Percentiles rank a stretch among this genome's conserved stretches.
These are phyloP conservation scores for Tachyglossus aculeatus DNA, from an alignment of 2,797 vertebrate genomes.

Conservation along the genomic window DNA sequence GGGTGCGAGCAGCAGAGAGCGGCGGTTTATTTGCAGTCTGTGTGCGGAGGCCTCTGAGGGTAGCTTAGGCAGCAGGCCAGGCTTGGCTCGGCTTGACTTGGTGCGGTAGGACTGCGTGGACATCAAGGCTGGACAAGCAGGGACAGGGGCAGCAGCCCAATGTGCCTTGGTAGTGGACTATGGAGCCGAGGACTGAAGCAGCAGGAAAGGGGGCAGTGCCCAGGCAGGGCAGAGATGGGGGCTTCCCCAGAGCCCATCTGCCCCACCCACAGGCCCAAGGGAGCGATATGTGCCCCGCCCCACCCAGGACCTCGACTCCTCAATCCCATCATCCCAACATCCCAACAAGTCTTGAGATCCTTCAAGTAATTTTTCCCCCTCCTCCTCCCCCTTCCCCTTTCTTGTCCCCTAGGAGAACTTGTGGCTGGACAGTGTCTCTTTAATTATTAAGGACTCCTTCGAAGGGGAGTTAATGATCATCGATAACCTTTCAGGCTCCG, in stretches of 20 bases:
- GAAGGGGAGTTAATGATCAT: conserved; percentile 99
- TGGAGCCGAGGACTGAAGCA: conserved; percentile 43
- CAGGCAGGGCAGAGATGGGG: conserved; percentile 37
- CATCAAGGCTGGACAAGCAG: conserved; percentile 17
- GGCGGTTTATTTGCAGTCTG: conserved; percentile 1
- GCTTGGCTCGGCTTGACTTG: not conserved
- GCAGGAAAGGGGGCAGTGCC: conserved; percentile 26
- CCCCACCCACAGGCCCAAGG: not conserved
- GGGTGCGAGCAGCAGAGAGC: not conserved
- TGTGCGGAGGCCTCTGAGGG: conserved; percentile 21
- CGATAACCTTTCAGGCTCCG: conserved; percentile 97
- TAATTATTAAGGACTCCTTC: conserved; percentile 98
- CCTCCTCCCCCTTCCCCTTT: conserved; percentile 64
- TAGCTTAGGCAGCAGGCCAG: conserved; percentile 12
- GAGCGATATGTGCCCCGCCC: not conserved
- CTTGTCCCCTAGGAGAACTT: conserved; percentile 94
- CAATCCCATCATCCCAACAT: too few species aligned
- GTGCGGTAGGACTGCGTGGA: conserved; percentile 10
- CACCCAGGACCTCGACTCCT: too few species aligned
- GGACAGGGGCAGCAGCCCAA: conserved; percentile 1
- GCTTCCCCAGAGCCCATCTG: too few species aligned
- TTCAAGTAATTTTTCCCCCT: conserved; percentile 77
- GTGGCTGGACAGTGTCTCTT: conserved; percentile 99
- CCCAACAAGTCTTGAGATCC: conserved; percentile 54
- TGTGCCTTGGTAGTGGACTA: conserved; percentile 22